These are phyloP conservation scores for Phoenoteleia sp. DNA, from an alignment of 2,888 invertebrate genomes.

Conservation along the genomic window DNA sequence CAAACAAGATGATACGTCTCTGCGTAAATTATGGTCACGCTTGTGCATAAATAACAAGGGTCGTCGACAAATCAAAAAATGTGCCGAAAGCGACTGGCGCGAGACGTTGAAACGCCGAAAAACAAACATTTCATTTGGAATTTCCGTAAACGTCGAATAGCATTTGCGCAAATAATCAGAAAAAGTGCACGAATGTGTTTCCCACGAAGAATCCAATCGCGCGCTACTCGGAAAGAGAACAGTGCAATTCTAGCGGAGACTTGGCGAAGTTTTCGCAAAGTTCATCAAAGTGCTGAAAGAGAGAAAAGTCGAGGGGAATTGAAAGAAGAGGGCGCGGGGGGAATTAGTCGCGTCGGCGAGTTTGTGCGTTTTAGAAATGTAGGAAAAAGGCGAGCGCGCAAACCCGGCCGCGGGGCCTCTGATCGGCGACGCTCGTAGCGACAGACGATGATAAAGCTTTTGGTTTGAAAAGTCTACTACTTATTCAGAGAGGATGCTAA, in stretches of 20 bases:
- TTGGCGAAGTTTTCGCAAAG: slow-evolving; percentile 35
- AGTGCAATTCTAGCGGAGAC: no score
- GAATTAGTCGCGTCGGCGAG: slow-evolving; percentile 20
- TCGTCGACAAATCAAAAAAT: no score
- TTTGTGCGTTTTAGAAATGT: slow-evolving; percentile 18
- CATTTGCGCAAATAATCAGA: slow-evolving; percentile 11
- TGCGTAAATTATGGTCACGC: no score
- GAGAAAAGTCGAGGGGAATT: slow-evolving; percentile 14
- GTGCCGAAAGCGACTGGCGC: no score
- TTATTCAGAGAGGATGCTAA: slow-evolving; percentile 48
- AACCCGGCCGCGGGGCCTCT: not conserved
- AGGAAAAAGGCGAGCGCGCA: not conserved
- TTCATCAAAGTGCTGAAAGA: slow-evolving; percentile 47
- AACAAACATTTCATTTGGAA: not conserved
- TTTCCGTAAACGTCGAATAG: no score
- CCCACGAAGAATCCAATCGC: slow-evolving; percentile 39
- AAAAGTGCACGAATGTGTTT: not conserved
- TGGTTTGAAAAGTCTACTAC: slow-evolving; percentile 51
- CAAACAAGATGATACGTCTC: no score
- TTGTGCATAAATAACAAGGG: no score
- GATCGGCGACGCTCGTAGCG: slow-evolving; percentile 44
- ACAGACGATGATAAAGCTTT: slow-evolving; percentile 58
- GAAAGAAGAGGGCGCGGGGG: not conserved
- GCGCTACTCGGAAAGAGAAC: slow-evolving; percentile 21
- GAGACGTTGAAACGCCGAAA: no score